Percentiles rank a stretch among this genome's conserved stretches.
Conservation (phyloP, 2,888 invertebrate genomes). For the Drosophila macrospina region DNA sequence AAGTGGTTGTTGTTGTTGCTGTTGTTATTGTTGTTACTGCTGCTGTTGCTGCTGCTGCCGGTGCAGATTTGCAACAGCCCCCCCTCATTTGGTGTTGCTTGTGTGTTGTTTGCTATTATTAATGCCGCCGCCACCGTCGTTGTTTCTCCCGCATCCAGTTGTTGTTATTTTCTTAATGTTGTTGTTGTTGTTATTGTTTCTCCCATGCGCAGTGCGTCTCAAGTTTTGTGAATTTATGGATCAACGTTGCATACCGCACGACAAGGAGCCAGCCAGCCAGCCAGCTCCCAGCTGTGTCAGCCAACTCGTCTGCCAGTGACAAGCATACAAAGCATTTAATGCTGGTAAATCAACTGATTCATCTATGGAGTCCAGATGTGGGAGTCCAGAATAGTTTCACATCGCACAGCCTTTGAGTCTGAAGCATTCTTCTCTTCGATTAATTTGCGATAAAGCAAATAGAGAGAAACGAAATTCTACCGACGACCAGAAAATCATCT, state of each 20-base stretch:
- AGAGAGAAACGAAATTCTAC: neutral
- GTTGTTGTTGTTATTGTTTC: slow-evolving; percentile 43
- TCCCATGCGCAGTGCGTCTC: slow-evolving; percentile 56
- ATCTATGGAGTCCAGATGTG: neutral
- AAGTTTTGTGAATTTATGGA: slow-evolving; percentile 74
- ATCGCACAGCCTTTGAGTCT: too few species aligned
- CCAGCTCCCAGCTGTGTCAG: slow-evolving; percentile 38
- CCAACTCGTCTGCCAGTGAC: slow-evolving; percentile 57
- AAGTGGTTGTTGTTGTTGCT: slow-evolving; percentile 63
- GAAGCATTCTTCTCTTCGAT: neutral
- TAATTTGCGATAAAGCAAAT: neutral
- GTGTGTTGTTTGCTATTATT: slow-evolving; percentile 69
- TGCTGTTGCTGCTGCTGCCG: slow-evolving; percentile 58
- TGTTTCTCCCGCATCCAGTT: slow-evolving; percentile 2
- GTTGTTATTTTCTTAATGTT: slow-evolving; percentile 15
- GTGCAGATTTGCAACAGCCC: slow-evolving; percentile 67
- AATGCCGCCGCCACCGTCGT: slow-evolving; percentile 60
- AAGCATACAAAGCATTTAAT: slow-evolving; percentile 53
- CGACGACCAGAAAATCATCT: neutral
- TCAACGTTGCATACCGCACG: slow-evolving; percentile 65
- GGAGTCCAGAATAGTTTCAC: neutral
- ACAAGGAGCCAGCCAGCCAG: slow-evolving; percentile 37
- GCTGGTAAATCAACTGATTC: neutral
- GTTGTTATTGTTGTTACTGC: slow-evolving; percentile 46
- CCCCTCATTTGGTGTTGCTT: slow-evolving; percentile 75